These are phyloP conservation scores for Saimiri boliviensis DNA, from an alignment of 2,113 vertebrate genomes.

Conservation along the genomic window DNA sequence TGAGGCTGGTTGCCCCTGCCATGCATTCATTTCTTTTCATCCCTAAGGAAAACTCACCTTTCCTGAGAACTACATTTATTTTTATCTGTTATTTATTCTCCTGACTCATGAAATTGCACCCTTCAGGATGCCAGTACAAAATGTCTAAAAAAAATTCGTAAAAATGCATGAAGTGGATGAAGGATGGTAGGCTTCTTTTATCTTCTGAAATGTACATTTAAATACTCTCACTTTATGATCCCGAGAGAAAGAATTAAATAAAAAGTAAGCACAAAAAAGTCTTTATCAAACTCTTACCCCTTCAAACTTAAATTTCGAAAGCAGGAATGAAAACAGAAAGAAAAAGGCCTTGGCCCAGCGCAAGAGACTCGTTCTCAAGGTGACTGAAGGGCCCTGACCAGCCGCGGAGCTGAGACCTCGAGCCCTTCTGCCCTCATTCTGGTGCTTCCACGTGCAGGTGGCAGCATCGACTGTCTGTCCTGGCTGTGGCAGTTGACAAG, in stretches of 20 bases:
- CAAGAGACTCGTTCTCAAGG: rapidly evolving
- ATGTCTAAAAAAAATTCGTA: constrained; percentile 58
- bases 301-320: not conserved
- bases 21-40: not conserved
- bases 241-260: constrained; percentile 27
- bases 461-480: no score
- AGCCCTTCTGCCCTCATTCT: rapidly evolving
- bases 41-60: not conserved
- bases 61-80: constrained; percentile 45
- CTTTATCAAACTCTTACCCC: not conserved
- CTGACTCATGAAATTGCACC: constrained; percentile 68
- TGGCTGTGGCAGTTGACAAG: no score
- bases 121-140: constrained; percentile 63
- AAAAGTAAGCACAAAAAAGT: not conserved
- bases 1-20: rapidly evolving
- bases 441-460: rapidly evolving
- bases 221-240: constrained; percentile 53
- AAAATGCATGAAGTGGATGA: constrained; percentile 49
- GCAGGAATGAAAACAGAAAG: not conserved
- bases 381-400: rapidly evolving
- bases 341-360: not conserved
- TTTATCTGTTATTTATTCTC: constrained; percentile 74
- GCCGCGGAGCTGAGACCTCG: rapidly evolving
- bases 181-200: constrained; percentile 60
- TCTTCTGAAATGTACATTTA: constrained; percentile 53